Percentiles rank a stretch among this genome's conserved stretches.
Conservation (phyloP, 1,140 invertebrate genomes). For the roundworm (Caenorhabditis elegans) region WBcel235 BX284603.4:5719501-5720000, state of each 20-base stretch:
- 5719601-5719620: no score
- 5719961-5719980: no score
- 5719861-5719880: no score
- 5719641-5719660: constrained; percentile 24
- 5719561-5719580: neutral
- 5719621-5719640: neutral
- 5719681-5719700: constrained; percentile 25
- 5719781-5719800: no score
- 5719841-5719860: neutral
- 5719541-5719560: neutral
- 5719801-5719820: no score
- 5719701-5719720: neutral
- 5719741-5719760: neutral
- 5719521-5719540: constrained; percentile 1
- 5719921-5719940: no score
- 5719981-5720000: no score
- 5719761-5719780: neutral
- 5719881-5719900: no score
- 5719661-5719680: neutral
- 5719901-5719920: no score
- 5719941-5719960: no score
- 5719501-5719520: neutral
- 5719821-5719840: constrained; percentile 1
- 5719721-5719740: neutral
- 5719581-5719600: no score